phyloP scores from a whole-genome alignment of 2,113 vertebrate genomes.

The Hyperopisus bebe region DNA sequence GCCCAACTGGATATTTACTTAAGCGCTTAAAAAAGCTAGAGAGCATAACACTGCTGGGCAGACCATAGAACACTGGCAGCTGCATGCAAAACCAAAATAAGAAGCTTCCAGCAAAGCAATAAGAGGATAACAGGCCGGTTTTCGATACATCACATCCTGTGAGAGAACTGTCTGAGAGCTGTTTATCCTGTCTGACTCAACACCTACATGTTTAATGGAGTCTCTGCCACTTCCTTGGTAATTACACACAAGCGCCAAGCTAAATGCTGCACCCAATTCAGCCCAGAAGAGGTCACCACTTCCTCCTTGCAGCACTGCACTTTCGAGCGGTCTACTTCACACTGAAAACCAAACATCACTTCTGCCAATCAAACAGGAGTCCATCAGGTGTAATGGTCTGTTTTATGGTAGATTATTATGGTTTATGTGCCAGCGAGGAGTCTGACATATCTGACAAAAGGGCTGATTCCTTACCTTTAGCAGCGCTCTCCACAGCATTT shows the following conservation, averaged over 20 bases:
- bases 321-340: not conserved
- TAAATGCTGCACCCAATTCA: not conserved
- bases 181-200: not conserved
- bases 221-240: not conserved
- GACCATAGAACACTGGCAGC: not conserved
- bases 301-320: not conserved
- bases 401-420: not conserved
- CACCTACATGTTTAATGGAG: not conserved
- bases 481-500: constrained; percentile 67
- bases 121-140: not conserved
- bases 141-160: not conserved
- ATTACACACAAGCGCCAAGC: not conserved
- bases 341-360: not conserved
- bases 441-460: not conserved
- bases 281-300: not conserved
- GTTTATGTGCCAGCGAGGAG: not conserved
- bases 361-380: not conserved
- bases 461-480: constrained; percentile 64
- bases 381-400: not conserved
- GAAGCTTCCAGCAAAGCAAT: not conserved
- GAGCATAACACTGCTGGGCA: not conserved
- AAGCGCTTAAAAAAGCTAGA: not conserved
- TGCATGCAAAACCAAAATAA: not conserved
- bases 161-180: not conserved
- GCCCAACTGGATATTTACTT: not conserved